Evolutionary conservation across 1,140 invertebrate genomes (phyloP).

Genomic region (Trachelipus rathkii): DNA sequence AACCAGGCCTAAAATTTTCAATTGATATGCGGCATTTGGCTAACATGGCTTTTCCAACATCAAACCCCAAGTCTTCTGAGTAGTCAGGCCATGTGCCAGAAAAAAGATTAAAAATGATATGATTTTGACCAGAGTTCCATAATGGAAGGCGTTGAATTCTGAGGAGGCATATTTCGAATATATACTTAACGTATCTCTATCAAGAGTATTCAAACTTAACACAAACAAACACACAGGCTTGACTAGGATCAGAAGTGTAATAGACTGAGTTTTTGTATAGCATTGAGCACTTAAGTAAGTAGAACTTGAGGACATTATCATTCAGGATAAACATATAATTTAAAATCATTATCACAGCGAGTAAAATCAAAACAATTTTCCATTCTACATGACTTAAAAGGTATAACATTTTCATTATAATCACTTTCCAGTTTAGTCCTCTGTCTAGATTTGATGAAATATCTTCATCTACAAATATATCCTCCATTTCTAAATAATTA

Average conservation of each 20-base stretch:
- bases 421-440: conserved; percentile 39
- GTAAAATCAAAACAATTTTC: conserved; percentile 91
- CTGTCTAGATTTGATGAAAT: conserved; percentile 48
- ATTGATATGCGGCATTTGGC: conserved; percentile 93
- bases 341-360: conserved; percentile 75
- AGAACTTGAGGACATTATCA: conserved; percentile 64
- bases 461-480: conserved; percentile 45
- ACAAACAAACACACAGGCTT: conserved; percentile 96
- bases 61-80: conserved; percentile 85
- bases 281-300: conserved; percentile 84
- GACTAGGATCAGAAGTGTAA: conserved; percentile 79
- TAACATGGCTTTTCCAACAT: conserved; percentile 89
- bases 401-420: conserved; percentile 36
- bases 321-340: conserved; percentile 91
- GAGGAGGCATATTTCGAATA: conserved; percentile 75
- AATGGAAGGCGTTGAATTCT: conserved; percentile 49
- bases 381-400: conserved; percentile 69
- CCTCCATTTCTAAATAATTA: conserved; percentile 29
- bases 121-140: conserved; percentile 96
- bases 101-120: conserved; percentile 97
- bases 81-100: conserved; percentile 99
- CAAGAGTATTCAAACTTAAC: conserved; percentile 88
- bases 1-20: conserved; percentile 75
- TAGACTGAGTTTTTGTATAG: conserved; percentile 85
- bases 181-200: conserved; percentile 85